Conservation (phyloP, 2,797 vertebrate genomes). For the Semotilus atromaculatus region DNA sequence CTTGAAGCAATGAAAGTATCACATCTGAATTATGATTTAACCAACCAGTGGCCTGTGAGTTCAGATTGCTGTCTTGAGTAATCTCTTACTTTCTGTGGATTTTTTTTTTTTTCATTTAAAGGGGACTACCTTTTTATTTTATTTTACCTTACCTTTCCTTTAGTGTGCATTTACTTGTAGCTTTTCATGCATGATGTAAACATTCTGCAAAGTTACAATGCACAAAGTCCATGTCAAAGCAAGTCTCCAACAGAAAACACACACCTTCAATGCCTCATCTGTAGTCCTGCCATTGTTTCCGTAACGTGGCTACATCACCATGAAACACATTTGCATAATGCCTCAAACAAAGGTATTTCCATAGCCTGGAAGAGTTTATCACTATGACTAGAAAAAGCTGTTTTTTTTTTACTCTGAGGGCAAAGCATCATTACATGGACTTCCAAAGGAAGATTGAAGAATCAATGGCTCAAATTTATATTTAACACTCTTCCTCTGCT, state of each 20-base stretch:
- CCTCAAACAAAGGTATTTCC: too few species aligned
- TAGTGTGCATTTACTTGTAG: too few species aligned
- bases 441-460: neutral
- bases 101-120: neutral
- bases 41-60: neutral
- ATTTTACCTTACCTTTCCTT: too few species aligned
- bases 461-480: neutral
- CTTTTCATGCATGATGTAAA: too few species aligned
- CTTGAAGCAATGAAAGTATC: neutral
- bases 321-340: too few species aligned
- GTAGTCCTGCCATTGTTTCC: too few species aligned
- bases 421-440: too few species aligned
- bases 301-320: too few species aligned
- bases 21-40: slow-evolving; percentile 5
- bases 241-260: neutral
- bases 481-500: too few species aligned
- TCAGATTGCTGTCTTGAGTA: neutral
- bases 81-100: neutral
- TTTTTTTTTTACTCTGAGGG: too few species aligned
- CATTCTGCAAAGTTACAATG: too few species aligned
- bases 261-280: neutral
- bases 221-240: neutral
- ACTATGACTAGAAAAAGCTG: too few species aligned
- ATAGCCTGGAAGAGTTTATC: neutral
- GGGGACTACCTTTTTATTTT: neutral